A percentile compares a stretch with the other conserved stretches of the same genome.
Conservation (phyloP, 2,113 vertebrate genomes). For the Ellobius talpinus region DNA sequence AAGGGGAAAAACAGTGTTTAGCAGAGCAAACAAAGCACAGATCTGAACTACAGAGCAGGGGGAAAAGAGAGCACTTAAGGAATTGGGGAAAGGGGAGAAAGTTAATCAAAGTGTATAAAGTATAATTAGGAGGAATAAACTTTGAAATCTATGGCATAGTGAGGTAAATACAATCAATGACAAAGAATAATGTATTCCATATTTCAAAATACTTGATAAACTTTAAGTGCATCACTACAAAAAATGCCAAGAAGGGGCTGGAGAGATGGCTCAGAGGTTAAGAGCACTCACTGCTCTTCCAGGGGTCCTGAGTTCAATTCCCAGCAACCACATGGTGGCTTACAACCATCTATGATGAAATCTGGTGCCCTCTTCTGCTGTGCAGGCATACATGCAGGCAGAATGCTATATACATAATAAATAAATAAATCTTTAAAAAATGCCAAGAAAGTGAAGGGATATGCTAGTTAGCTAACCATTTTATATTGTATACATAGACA, state of each 20-base stretch:
- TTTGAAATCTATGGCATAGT: not conserved
- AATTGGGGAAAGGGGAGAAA: not conserved
- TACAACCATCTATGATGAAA: too few relatives aligned
- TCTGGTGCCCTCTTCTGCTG: too few relatives aligned
- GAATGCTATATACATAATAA: too few relatives aligned
- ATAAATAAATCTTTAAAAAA: too few relatives aligned
- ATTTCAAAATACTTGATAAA: conserved; percentile 1
- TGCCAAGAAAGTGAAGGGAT: not conserved
- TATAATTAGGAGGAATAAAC: not conserved
- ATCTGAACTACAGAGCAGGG: not conserved
- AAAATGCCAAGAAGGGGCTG: not conserved
- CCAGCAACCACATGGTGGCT: too few relatives aligned
- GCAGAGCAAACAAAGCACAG: conserved; percentile 48
- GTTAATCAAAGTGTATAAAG: not conserved
- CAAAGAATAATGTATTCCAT: not conserved
- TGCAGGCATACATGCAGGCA: too few relatives aligned
- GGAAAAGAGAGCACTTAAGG: not conserved
- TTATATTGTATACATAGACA: not conserved
- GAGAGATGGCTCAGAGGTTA: too few relatives aligned
- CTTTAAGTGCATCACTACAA: not conserved
- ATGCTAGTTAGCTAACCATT: conserved; percentile 3
- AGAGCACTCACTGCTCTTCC: too few relatives aligned
- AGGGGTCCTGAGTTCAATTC: too few relatives aligned
- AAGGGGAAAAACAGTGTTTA: conserved; percentile 61
- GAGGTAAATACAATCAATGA: not conserved